These are phyloP conservation scores for Crambe crambe DNA, from an alignment of 37 sponge, comb jelly and placozoan genomes.

Conservation along the genomic window DNA sequence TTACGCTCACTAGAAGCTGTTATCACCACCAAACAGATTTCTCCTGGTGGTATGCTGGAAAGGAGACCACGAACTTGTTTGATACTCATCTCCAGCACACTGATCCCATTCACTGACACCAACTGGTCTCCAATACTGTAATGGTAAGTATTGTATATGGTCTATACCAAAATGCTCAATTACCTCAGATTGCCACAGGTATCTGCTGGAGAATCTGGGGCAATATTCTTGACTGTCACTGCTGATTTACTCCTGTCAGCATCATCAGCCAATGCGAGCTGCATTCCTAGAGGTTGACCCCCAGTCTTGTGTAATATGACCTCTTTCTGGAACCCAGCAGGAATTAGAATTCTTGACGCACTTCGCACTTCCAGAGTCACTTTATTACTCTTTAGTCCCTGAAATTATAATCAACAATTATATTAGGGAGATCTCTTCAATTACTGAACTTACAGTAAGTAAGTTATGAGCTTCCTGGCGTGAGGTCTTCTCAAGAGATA, in stretches of 20 bases:
- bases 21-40: background rate
- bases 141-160: background rate
- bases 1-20: background rate
- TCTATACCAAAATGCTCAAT: background rate
- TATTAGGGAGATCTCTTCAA: background rate
- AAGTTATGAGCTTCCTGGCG: conserved; percentile 55
- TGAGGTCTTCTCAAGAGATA: conserved; percentile 25
- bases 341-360: conserved; percentile 36
- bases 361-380: conserved; percentile 21
- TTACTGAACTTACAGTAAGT: conserved; percentile 62
- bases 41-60: conserved; percentile 25
- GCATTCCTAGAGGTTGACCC: conserved; percentile 44
- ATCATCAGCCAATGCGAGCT: conserved; percentile 33
- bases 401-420: background rate
- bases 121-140: conserved; percentile 66
- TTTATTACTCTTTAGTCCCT: conserved; percentile 17
- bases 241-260: conserved; percentile 8
- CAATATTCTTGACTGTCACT: conserved; percentile 53
- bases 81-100: conserved; percentile 24
- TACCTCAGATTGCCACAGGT: conserved; percentile 18
- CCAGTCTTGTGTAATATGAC: conserved; percentile 32
- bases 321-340: conserved; percentile 29
- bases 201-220: conserved; percentile 41
- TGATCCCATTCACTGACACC: conserved; percentile 49
- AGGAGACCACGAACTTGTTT: conserved; percentile 44